phyloP scores from a whole-genome alignment of 2,888 invertebrate species.

The Mythimna pallens region DNA sequence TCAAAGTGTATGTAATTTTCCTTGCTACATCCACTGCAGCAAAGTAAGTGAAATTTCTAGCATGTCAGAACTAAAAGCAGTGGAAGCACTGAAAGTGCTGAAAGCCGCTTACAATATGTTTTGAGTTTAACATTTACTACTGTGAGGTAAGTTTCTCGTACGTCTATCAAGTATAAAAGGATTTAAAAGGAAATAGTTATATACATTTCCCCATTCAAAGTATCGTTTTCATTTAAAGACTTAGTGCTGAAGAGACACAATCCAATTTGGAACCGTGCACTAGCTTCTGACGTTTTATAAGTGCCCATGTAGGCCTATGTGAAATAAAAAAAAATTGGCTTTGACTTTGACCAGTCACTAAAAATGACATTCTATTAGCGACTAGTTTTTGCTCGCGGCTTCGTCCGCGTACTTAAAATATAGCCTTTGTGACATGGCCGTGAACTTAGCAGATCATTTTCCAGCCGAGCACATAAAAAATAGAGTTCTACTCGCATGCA shows the following conservation, averaged over 20 bases:
- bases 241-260: background rate
- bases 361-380: background rate
- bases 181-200: background rate
- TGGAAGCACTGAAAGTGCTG: slow-evolving; percentile 11
- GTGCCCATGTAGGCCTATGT: too few relatives aligned
- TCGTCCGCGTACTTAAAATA: too few relatives aligned
- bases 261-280: too few relatives aligned
- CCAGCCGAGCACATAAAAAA: too few relatives aligned
- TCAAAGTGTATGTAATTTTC: slow-evolving; percentile 21
- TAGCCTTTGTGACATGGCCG: too few relatives aligned
- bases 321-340: too few relatives aligned
- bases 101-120: slow-evolving; percentile 37
- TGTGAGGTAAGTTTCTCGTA: slow-evolving; percentile 5
- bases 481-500: too few relatives aligned
- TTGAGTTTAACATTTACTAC: slow-evolving; percentile 34
- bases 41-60: slow-evolving; percentile 27
- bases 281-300: too few relatives aligned
- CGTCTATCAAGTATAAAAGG: slow-evolving; percentile 1
- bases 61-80: slow-evolving; percentile 25
- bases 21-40: background rate
- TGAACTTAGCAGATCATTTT: too few relatives aligned
- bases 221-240: background rate
- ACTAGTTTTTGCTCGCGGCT: too few relatives aligned
- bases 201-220: background rate
- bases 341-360: background rate